Percentiles rank a stretch among this genome's conserved stretches.
These are phyloP conservation scores for Euleptes europaea DNA, from an alignment of 2,113 vertebrate genomes.

Conservation along the genomic window DNA sequence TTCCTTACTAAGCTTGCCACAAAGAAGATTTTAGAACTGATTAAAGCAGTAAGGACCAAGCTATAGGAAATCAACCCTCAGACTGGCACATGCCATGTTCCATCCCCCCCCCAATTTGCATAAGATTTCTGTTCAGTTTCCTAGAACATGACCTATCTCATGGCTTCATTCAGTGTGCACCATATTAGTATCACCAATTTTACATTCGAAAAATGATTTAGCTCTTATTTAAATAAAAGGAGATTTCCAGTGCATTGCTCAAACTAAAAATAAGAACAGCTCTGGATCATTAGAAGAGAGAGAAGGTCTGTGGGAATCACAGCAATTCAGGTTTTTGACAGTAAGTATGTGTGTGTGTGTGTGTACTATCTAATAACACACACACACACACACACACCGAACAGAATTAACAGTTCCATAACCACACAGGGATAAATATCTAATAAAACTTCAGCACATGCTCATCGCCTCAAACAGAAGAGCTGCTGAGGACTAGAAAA, in stretches of 20 bases:
- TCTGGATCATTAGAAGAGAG: constrained; percentile 37
- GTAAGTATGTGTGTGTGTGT: background rate
- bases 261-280: constrained; percentile 26
- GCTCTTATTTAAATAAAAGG: constrained; percentile 32
- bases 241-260: constrained; percentile 24
- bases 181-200: constrained; percentile 22
- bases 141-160: constrained; percentile 30
- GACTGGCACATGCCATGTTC: background rate
- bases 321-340: background rate
- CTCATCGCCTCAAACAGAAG: constrained; percentile 31
- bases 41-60: constrained; percentile 33
- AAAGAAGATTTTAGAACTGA: constrained; percentile 48
- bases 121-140: constrained; percentile 30
- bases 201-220: constrained; percentile 33
- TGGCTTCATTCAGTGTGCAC: constrained; percentile 28
- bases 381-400: background rate
- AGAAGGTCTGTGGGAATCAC: background rate
- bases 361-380: too few species aligned
- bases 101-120: constrained; percentile 25
- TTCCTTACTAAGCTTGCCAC: constrained; percentile 48
- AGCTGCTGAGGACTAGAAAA: constrained; percentile 6
- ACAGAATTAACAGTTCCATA: background rate
- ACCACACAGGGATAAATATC: background rate
- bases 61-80: constrained; percentile 6
- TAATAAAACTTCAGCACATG: constrained; percentile 28